Conservation (phyloP, 2,888 invertebrate genomes). For the Acronicta psi region DNA sequence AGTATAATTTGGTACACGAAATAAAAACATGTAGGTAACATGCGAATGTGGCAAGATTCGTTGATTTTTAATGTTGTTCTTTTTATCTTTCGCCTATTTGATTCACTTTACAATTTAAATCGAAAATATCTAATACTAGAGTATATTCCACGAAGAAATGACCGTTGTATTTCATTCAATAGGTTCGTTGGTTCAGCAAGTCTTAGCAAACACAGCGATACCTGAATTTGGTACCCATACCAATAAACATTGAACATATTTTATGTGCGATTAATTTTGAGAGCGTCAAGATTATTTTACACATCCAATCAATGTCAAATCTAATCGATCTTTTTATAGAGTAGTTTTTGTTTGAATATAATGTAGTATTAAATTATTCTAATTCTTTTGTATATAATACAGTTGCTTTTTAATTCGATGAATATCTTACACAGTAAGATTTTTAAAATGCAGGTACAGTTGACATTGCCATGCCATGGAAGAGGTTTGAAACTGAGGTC, state of each 20-base stretch:
- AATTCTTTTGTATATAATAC: neutral
- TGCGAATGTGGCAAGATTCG: constrained; percentile 2
- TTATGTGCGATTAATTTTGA: constrained; percentile 10
- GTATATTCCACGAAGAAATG: constrained; percentile 8
- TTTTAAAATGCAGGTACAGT: neutral
- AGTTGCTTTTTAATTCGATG: neutral
- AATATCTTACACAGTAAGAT: neutral
- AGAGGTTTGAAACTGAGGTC: too few relatives aligned
- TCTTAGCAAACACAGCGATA: constrained; percentile 7
- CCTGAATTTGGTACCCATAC: constrained; percentile 22
- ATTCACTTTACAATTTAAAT: constrained; percentile 20
- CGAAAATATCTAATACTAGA: neutral
- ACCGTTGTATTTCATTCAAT: constrained; percentile 18
- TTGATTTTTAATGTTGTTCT: neutral
- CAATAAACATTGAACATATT: constrained; percentile 10
- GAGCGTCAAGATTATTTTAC: constrained; percentile 16
- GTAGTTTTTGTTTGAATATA: neutral
- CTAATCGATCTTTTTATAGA: constrained; percentile 18
- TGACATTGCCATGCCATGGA: neutral
- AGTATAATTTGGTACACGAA: constrained; percentile 29
- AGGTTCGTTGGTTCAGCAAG: constrained; percentile 6
- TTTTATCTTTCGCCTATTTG: constrained; percentile 8
- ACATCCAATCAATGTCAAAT: constrained; percentile 41
- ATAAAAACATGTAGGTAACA: constrained; percentile 26
- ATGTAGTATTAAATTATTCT: constrained; percentile 6